Base-by-base conservation (phyloP, 2,888 invertebrate species). In the Apamea epomidion region DNA sequence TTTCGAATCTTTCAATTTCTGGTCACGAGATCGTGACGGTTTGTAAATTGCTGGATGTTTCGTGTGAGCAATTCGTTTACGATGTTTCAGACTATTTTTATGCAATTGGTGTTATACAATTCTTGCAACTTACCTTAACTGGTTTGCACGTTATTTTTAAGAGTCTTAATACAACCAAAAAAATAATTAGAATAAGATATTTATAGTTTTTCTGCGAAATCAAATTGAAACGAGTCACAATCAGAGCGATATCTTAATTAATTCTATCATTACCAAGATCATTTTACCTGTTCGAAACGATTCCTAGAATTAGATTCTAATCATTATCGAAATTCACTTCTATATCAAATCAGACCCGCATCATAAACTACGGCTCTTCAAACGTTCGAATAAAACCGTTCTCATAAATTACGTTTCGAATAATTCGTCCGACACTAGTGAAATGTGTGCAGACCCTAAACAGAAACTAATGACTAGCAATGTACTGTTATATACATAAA, bases 401-500 rank as follows among this genome's bases (percentile, higher is more conserved):
- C 74, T 78, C 74, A 88, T 89, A 85, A 88, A 89, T 89, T 74
- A 88, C 62, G 14, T 77, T 67, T 72, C 21, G 42, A 72, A 78
- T 76, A 74, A 83, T 78, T 69, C 74, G n/a, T 0, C 37, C 42
- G 70, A 67, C 64, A 74, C 74, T 48, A 70, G 76, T 76, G 64
- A 51, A 87, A 82, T 87, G 76, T 87, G 81, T 73, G 74, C 74
- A 51, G n/a, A 78, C 81, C 89, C 80, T 88, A 84, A 81, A 83
- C 74, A 48, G 16, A 78, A 81, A 87, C 78, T 88, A 88, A 87
- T 86, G 83, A 83, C 76, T 37, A 70, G 60, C n/a, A 64, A 81
- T n/a, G 78, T 89, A 90, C 89, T 78, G 89, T 89, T 89, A 89
- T 80, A 67, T 89, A 90, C 89, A 89, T 89, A 89, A 89, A 89